These are phyloP conservation scores for Hydrochoerus hydrochaeris DNA, from an alignment of 2,113 vertebrate species.

Conservation along the genomic window DNA sequence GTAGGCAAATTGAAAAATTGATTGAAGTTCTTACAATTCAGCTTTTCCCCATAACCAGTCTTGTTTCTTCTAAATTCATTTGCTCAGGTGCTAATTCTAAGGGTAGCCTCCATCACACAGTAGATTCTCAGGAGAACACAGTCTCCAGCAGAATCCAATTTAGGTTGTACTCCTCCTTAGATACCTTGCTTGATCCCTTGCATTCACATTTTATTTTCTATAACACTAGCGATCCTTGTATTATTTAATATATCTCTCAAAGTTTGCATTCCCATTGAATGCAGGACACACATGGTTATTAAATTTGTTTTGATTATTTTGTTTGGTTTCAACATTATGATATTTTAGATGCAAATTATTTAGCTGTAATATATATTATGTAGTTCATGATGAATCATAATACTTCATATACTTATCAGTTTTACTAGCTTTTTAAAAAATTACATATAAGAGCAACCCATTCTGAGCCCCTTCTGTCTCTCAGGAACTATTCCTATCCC, in stretches of 20 bases:
- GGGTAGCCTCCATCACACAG: neutral
- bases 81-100: neutral
- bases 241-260: neutral
- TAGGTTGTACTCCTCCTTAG: neutral
- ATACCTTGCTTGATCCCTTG: neutral
- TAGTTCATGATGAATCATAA: neutral
- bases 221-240: neutral
- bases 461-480: neutral
- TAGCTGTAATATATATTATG: neutral
- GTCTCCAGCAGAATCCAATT: neutral
- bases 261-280: neutral
- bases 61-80: neutral
- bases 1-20: neutral
- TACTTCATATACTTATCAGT: neutral
- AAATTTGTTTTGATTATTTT: slow-evolving; percentile 26
- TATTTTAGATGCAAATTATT: neutral
- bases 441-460: neutral
- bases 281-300: neutral
- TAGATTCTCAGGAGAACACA: neutral
- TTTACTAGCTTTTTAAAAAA: neutral
- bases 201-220: slow-evolving; percentile 14
- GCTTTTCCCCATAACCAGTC: neutral
- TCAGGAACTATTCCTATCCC: neutral
- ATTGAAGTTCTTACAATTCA: neutral
- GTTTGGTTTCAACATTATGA: neutral